These are phyloP conservation scores for Quadriops clusia DNA, from an alignment of 2,888 invertebrate genomes.

Conservation along the genomic window DNA sequence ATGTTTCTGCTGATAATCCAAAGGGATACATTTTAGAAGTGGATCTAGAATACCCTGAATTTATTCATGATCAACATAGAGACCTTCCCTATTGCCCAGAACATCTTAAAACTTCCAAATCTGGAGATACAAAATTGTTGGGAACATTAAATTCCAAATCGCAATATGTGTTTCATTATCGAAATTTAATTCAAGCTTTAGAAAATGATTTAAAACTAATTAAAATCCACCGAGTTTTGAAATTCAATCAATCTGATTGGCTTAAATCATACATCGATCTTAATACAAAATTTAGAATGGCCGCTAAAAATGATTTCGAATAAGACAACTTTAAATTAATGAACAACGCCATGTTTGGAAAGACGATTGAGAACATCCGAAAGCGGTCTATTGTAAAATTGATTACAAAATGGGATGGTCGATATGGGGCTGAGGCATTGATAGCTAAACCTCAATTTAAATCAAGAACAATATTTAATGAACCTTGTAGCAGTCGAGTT, in stretches of 20 bases:
- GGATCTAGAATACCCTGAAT: constrained; percentile 13
- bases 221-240: constrained; percentile 26
- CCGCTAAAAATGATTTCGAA: constrained; percentile 13
- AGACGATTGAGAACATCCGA: constrained; percentile 7
- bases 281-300: constrained; percentile 29
- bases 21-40: constrained; percentile 11
- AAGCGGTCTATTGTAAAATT: constrained; percentile 4
- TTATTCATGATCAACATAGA: constrained; percentile 14
- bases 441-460: constrained; percentile 23
- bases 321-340: constrained; percentile 6
- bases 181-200: constrained; percentile 21
- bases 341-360: constrained; percentile 7
- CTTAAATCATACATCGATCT: constrained; percentile 29
- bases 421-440: constrained; percentile 24
- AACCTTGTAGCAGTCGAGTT: constrained; percentile 27
- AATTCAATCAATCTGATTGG: constrained; percentile 30
- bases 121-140: constrained; percentile 13
- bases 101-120: constrained; percentile 6
- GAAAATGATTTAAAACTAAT: constrained; percentile 19
- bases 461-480: constrained; percentile 21
- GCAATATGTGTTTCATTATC: constrained; percentile 23
- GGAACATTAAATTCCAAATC: constrained; percentile 12
- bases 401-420: constrained; percentile 16
- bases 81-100: constrained; percentile 15
- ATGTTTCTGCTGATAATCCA: neutral